These are phyloP conservation scores for Oegoconia quadripuncta DNA, from an alignment of 2,888 invertebrate species.

Conservation along the genomic window DNA sequence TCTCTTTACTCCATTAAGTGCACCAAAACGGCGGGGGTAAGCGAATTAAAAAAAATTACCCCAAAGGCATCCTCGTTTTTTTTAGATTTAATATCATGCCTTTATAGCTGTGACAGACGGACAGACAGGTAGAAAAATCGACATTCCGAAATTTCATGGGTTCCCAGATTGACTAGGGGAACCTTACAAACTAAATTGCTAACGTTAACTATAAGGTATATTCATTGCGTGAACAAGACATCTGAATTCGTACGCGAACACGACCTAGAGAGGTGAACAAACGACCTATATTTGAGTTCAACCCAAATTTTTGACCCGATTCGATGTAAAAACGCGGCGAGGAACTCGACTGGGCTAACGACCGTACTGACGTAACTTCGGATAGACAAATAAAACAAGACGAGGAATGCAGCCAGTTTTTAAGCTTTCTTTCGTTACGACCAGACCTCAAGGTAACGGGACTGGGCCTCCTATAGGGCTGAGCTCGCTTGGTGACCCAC, in stretches of 20 bases:
- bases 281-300: conserved; percentile 64
- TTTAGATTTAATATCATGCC: too few species aligned
- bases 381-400: conserved; percentile 61
- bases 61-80: too few species aligned
- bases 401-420: conserved; percentile 53
- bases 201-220: too few species aligned
- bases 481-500: conserved; percentile 23
- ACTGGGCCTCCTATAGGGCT: conserved; percentile 16
- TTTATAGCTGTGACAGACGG: too few species aligned
- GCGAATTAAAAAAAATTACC: too few species aligned
- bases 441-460: conserved; percentile 29
- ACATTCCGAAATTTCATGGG: too few species aligned
- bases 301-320: conserved; percentile 72
- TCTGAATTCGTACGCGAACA: too few species aligned
- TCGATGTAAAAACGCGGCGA: conserved; percentile 53
- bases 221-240: background rate
- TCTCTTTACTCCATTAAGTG: too few species aligned
- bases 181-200: too few species aligned
- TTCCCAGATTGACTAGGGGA: too few species aligned
- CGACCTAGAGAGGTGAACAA: conserved; percentile 74
- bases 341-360: conserved; percentile 49
- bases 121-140: too few species aligned
- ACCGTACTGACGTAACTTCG: conserved; percentile 52
- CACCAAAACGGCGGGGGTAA: too few species aligned
- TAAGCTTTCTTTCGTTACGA: conserved; percentile 29